Base-by-base conservation (phyloP, 2,113 vertebrate genomes). In the Hippolais icterina region DNA sequence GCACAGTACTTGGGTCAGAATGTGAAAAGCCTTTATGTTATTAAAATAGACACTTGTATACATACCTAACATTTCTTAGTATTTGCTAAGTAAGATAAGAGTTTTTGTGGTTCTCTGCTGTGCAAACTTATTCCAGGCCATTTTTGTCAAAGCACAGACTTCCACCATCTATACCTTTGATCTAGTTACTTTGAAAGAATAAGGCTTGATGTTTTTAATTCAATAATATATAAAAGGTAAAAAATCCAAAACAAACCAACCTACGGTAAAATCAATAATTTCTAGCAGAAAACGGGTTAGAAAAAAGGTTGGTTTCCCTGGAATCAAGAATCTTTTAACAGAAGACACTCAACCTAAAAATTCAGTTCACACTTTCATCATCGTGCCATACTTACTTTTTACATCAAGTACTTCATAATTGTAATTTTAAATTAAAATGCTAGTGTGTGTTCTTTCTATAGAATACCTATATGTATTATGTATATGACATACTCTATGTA, bases 41-140 rank as follows among this genome's bases (percentile, higher is more conserved):
- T 46, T n/a, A 61, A 39, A 72, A 39, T 5, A 44, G 13, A 17
- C 17, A n/a, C 3, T 41, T 0, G 1, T 10, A 23, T 16, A 16
- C 6, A 12, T 35, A 31, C 10, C 4, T 57, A 31, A 31, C 0
- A 2, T 42, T 90, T 72, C 19, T n/a, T 61, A 37, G 47, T 31
- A 46, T 68, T 77, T 89, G 14, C 7, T 46, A 72, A 23, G 16
- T n/a, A 29, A 61, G 16, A 10, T 20, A 23, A 54, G 33, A 47
- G 6, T 20, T 81, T 52, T 57, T 19, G 4, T 29, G 10, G 7
- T 72, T 78, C 29, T 63, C 23, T 50, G 12, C n/a, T 53, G 20
- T 8, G 42, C 5, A 63, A 89, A 68, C 9, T 74, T 56, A 24
- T 42, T 72, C 9, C 49, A 86, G n/a, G 16, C 13, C 7, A 56